Evolutionary conservation across 2,888 invertebrate genomes (phyloP).

Genomic region (Altica lythri): DNA sequence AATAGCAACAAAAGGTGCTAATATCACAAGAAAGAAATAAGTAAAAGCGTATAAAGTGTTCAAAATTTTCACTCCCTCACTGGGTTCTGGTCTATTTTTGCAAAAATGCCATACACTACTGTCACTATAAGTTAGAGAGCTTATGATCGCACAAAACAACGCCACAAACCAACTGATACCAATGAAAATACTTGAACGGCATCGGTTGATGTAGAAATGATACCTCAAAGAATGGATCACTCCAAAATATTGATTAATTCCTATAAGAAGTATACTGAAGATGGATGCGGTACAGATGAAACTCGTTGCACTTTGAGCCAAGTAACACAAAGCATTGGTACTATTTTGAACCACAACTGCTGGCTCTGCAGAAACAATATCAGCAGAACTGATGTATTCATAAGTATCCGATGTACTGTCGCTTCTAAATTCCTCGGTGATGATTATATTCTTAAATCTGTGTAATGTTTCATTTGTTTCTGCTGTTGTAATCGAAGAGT

Average conservation of each 20-base stretch:
- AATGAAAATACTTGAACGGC: slow-evolving; percentile 59
- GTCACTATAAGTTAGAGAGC: slow-evolving; percentile 58
- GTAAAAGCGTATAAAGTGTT: slow-evolving; percentile 57
- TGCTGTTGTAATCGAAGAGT: slow-evolving; percentile 55
- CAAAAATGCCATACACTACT: slow-evolving; percentile 58
- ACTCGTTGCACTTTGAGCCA: slow-evolving; percentile 68
- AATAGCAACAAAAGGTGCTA: slow-evolving; percentile 65
- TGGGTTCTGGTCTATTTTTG: slow-evolving; percentile 33
- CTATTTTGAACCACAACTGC: not conserved
- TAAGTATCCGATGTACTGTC: slow-evolving; percentile 31
- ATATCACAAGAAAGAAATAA: slow-evolving; percentile 58
- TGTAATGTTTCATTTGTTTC: slow-evolving; percentile 37
- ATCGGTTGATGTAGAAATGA: slow-evolving; percentile 62
- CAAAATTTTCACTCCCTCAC: slow-evolving; percentile 46
- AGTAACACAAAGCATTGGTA: slow-evolving; percentile 47
- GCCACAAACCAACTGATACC: slow-evolving; percentile 60
- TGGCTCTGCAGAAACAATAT: slow-evolving; percentile 8
- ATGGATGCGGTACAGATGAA: slow-evolving; percentile 65
- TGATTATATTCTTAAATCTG: slow-evolving; percentile 31
- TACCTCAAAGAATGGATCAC: slow-evolving; percentile 69
- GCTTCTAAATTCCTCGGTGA: slow-evolving; percentile 36
- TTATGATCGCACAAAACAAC: slow-evolving; percentile 55
- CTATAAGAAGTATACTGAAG: slow-evolving; percentile 66
- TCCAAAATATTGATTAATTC: slow-evolving; percentile 69
- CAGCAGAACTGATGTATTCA: slow-evolving; percentile 38